Conservation (phyloP, 2,797 vertebrate species). For the Chaetophractus vellerosus region DNA sequence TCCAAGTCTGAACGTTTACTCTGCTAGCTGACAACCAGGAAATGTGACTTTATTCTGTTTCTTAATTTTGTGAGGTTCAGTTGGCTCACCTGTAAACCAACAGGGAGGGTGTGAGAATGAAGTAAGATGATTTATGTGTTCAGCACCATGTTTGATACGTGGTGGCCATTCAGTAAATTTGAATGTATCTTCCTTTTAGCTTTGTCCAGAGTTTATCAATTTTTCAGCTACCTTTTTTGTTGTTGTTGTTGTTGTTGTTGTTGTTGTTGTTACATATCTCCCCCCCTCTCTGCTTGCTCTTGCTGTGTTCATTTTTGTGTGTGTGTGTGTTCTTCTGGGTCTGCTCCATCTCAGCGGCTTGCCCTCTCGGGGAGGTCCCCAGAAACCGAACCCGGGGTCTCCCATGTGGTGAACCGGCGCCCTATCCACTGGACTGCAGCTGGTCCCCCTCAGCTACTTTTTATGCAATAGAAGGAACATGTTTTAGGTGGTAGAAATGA, state of each 20-base stretch:
- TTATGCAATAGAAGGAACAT: background rate
- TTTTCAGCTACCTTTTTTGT: background rate
- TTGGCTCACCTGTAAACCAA: background rate
- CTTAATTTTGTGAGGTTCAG: background rate
- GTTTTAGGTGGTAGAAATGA: background rate
- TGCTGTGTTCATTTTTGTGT: no score
- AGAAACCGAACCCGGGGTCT: no score
- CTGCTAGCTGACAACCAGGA: background rate
- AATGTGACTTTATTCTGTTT: background rate
- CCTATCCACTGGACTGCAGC: no score
- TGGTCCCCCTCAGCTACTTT: background rate
- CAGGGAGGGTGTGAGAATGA: background rate
- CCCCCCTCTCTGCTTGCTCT: no score
- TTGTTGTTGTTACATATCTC: no score
- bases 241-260: no score
- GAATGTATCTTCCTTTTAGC: background rate
- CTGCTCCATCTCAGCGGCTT: no score
- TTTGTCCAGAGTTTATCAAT: background rate
- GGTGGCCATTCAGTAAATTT: background rate
- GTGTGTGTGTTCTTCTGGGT: no score
- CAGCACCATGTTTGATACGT: background rate
- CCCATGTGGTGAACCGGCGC: no score
- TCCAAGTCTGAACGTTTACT: background rate
- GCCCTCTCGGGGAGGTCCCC: no score
- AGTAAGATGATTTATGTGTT: background rate